A percentile compares a stretch with the other conserved stretches of the same genome.
phyloP scores from a whole-genome alignment of 2,113 vertebrate genomes.

The Planiliza haematocheilus region DNA sequence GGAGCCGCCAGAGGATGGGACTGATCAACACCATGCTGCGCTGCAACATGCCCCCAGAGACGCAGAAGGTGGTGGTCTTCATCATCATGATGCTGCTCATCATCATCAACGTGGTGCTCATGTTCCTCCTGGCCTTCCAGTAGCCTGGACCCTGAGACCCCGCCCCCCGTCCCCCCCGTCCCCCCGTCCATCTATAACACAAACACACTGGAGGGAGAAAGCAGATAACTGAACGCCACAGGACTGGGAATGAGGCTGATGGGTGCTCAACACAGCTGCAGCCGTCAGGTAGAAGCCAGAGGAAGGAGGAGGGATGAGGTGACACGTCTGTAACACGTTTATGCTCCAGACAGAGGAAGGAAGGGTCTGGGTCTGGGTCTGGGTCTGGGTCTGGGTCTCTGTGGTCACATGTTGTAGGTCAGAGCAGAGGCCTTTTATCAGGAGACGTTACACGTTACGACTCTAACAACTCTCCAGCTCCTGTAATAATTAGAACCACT shows the following conservation, averaged over 20 bases:
- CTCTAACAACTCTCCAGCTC: no score
- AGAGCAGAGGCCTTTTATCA: no score
- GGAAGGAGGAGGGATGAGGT: not conserved
- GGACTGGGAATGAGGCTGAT: conserved; percentile 48
- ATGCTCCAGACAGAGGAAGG: no score
- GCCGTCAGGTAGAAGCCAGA: conserved; percentile 65
- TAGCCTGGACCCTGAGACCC: conserved; percentile 70
- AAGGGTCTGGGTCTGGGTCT: no score
- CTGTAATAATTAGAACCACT: no score
- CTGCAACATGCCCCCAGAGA: conserved; percentile 95
- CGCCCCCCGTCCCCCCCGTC: not conserved
- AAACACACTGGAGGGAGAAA: conserved; percentile 13
- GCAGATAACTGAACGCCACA: conserved; percentile 19
- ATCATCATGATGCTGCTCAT: conserved; percentile 96
- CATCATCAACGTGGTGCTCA: conserved; percentile 97
- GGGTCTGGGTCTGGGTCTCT: no score
- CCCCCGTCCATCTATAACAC: not conserved
- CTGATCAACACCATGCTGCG: conserved; percentile 88
- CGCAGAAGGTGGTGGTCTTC: conserved; percentile 94
- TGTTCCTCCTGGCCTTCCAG: conserved; percentile 96
- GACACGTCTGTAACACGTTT: no score
- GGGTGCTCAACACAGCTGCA: conserved; percentile 63
- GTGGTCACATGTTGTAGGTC: no score
- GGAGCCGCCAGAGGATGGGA: conserved; percentile 84
- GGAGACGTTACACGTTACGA: no score